phyloP scores from a whole-genome alignment of 2,888 invertebrate genomes.

The Polyommatus icarus region DNA sequence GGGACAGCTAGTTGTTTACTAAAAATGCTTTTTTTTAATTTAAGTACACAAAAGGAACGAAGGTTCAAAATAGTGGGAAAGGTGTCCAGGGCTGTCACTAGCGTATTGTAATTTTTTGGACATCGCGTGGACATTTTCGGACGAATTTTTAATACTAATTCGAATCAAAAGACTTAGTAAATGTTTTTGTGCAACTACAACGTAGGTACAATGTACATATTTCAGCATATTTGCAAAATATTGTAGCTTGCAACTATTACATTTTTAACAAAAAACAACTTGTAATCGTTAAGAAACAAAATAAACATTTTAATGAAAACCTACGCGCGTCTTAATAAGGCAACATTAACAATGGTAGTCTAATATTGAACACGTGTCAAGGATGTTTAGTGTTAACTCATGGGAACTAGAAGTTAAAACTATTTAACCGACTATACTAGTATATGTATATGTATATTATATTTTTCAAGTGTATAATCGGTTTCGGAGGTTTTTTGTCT shows the following conservation, averaged over 20 bases:
- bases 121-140: too few relatives aligned
- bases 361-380: constrained; percentile 1
- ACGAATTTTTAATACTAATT: too few relatives aligned
- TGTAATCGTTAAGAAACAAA: neutral
- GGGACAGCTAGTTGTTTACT: too few relatives aligned
- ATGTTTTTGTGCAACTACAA: neutral
- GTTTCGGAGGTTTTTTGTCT: too few relatives aligned
- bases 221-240: neutral
- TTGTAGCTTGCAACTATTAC: neutral
- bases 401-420: neutral
- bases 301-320: neutral
- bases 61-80: too few relatives aligned
- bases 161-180: neutral
- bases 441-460: too few relatives aligned
- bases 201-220: neutral
- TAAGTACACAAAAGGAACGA: too few relatives aligned
- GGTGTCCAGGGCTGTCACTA: too few relatives aligned
- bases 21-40: neutral
- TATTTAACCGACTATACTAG: too few relatives aligned
- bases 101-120: too few relatives aligned
- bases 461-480: too few relatives aligned
- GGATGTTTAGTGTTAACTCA: neutral
- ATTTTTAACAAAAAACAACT: neutral
- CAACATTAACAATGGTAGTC: constrained; percentile 5
- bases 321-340: neutral